Evolutionary conservation across 2,888 invertebrate genomes (phyloP), one percentile per base, ranked within the genome.

Genomic region (Pristionchus japonicus): DNA sequence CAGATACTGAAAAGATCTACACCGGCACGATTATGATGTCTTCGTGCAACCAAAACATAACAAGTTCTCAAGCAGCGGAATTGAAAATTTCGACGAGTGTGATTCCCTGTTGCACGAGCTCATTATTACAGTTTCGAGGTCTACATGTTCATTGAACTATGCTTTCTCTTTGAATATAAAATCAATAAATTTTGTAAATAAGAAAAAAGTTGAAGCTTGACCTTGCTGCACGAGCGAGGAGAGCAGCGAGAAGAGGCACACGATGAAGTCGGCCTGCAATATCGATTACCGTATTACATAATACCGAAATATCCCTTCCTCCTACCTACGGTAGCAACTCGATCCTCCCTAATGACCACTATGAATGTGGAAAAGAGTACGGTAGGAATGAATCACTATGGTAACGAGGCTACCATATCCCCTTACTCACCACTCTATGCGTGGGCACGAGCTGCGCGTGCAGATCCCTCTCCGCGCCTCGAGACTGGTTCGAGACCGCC

Each of bases 381-480:
- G n/a, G n/a, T n/a, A n/a, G n/a, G n/a, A n/a, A n/a, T n/a, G n/a
- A n/a, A n/a, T n/a, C n/a, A n/a, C n/a, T n/a, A n/a, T n/a, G n/a
- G n/a, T n/a, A n/a, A n/a, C n/a, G n/a, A n/a, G 1, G 37, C 23
- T 37, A 74, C 70, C 70, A 40, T 74, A 74, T 31, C 23, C 43
- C n/a, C 4, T 13, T 9, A 43, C 40, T 85, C n/a, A 87, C 87
- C 52, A 87, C 61, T 61, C 61, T 17, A 57, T 87, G 57, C 13
- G 52, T 57, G 27, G 87, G 87, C 31, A 87, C 87, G 20, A 87
- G 80, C 37, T 57, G 43, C 34, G 87, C 31, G 80, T 87, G 87
- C 20, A 87, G 34, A n/a, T 87, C 87, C 43, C 87, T 57, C 80
- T 80, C 87, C n/a, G 74, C 86, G 70, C 70, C 70, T 70, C 86